These are phyloP conservation scores for Gavialis gangeticus DNA, from an alignment of 2,113 vertebrate genomes.

Conservation along the genomic window DNA sequence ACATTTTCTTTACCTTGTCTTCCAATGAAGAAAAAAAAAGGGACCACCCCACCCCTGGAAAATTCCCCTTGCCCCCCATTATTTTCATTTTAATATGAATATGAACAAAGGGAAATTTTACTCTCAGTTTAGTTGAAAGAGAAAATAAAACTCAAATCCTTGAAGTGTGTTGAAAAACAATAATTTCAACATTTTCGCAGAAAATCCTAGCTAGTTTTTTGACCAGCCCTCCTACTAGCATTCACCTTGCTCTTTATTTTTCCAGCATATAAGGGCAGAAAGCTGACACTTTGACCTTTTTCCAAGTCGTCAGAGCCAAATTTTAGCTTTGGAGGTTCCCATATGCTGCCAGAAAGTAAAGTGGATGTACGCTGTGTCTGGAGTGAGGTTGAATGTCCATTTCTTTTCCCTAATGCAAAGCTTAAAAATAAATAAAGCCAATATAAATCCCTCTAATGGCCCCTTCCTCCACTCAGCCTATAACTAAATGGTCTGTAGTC, in stretches of 20 bases:
- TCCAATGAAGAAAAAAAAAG: neutral
- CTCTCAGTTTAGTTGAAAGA: neutral
- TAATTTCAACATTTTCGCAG: neutral
- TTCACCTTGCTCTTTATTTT: constrained; percentile 29
- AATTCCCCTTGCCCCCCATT: neutral
- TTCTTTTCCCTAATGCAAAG: neutral
- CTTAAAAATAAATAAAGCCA: neutral
- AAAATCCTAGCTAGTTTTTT: neutral
- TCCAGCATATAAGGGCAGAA: neutral
- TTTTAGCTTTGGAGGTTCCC: constrained; percentile 1
- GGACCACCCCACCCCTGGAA: too few species aligned
- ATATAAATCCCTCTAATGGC: neutral
- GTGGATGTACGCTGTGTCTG: neutral
- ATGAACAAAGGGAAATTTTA: constrained; percentile 2
- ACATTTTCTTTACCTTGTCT: constrained; percentile 2
- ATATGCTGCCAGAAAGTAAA: constrained; percentile 8
- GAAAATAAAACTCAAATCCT: neutral
- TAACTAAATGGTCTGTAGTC: neutral
- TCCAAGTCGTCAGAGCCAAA: constrained; percentile 39
- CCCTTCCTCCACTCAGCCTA: neutral
- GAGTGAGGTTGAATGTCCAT: neutral
- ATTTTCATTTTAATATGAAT: constrained; percentile 9
- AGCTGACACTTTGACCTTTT: constrained; percentile 7
- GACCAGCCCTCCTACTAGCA: neutral
- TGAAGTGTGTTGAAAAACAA: neutral